phyloP scores from a whole-genome alignment of 2,888 invertebrate genomes.

The Linnaemya tessellans region DNA sequence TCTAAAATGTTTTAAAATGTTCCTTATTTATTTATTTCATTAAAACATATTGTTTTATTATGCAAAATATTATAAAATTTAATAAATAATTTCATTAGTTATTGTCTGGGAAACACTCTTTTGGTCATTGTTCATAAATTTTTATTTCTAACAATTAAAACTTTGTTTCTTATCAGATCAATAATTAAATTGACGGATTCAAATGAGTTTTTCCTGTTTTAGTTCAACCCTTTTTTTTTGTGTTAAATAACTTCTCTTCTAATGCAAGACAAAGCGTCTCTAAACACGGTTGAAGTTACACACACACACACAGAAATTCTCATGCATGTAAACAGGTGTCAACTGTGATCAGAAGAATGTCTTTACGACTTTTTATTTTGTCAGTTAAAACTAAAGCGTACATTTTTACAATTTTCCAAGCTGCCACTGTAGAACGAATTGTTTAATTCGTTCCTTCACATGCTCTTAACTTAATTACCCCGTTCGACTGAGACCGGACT shows the following conservation, averaged over 20 bases:
- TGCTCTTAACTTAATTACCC: background rate
- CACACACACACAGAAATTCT: too few species aligned
- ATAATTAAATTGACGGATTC: constrained; percentile 16
- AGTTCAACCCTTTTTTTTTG: constrained; percentile 42
- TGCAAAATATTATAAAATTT: background rate
- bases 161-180: constrained; percentile 17
- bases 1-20: background rate
- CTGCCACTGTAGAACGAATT: background rate
- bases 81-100: background rate
- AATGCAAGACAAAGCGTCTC: background rate
- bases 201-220: background rate
- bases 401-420: background rate
- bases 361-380: background rate
- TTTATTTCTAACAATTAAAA: constrained; percentile 42
- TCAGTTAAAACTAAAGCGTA: background rate
- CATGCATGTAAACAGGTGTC: background rate
- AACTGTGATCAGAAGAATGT: background rate
- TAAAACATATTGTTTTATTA: constrained; percentile 10
- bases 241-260: background rate
- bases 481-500: background rate
- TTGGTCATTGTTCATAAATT: constrained; percentile 36
- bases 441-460: background rate
- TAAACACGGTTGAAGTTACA: background rate
- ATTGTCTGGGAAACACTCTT: background rate
- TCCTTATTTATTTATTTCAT: background rate